Conservation (phyloP, 2,113 vertebrate species). For the Terrapene triunguis region DNA sequence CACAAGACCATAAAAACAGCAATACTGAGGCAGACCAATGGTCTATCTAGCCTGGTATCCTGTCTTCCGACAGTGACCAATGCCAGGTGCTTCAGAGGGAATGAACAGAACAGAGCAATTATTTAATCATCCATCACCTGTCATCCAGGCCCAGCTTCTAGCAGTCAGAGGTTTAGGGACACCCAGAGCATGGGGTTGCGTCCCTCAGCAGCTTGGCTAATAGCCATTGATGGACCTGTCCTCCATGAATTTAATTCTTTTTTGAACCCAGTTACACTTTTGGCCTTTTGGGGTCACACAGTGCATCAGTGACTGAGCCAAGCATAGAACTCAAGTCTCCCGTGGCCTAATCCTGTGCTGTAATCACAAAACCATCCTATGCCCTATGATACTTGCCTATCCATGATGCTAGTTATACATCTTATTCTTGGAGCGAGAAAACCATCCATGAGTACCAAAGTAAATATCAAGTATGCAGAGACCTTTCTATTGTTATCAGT, state of each 20-base stretch:
- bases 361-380: conserved; percentile 5
- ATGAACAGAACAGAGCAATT: background rate
- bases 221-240: too few relatives aligned
- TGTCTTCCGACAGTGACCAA: background rate
- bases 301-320: conserved; percentile 6
- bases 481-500: conserved; percentile 61
- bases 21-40: background rate
- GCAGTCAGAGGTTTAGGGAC: background rate
- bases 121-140: background rate
- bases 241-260: background rate
- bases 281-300: too few relatives aligned
- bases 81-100: background rate
- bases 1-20: background rate
- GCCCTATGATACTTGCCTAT: conserved; percentile 10
- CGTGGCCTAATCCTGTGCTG: background rate
- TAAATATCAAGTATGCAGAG: conserved; percentile 28
- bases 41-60: background rate
- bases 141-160: background rate
- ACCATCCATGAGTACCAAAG: conserved; percentile 68
- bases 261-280: background rate
- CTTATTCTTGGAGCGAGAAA: conserved; percentile 50
- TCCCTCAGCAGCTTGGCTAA: background rate
- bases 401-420: conserved; percentile 2
- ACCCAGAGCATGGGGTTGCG: background rate
- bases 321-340: conserved; percentile 10